These are phyloP conservation scores for Chlorops oryzae DNA, from an alignment of 1,140 invertebrate genomes.

Conservation along the genomic window DNA sequence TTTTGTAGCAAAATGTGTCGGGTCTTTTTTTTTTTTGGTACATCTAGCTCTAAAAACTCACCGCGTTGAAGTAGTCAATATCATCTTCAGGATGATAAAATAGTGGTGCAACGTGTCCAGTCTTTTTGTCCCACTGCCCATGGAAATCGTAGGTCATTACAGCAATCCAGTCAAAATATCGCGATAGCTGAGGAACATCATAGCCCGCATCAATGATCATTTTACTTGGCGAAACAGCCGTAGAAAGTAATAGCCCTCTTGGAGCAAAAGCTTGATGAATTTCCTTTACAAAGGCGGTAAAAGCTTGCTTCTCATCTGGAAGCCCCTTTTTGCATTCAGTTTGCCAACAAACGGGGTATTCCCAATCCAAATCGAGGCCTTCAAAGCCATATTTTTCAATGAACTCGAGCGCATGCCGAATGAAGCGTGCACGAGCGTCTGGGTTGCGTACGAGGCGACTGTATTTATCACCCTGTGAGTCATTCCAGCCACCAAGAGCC, in stretches of 20 bases:
- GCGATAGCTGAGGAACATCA: constrained; percentile 65
- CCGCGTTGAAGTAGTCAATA: constrained; percentile 62
- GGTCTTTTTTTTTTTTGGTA: no score
- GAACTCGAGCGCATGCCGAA: constrained; percentile 67
- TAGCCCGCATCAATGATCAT: constrained; percentile 81
- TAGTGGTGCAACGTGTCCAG: constrained; percentile 79
- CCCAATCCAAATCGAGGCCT: constrained; percentile 84
- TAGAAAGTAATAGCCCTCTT: constrained; percentile 66
- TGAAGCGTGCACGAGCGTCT: constrained; percentile 62
- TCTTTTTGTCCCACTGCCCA: constrained; percentile 85
- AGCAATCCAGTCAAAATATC: constrained; percentile 77
- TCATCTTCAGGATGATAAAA: constrained; percentile 74
- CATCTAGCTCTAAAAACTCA: constrained; percentile 47
- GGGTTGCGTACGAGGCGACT: constrained; percentile 73
- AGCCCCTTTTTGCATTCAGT: constrained; percentile 80
- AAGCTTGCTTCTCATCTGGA: constrained; percentile 72
- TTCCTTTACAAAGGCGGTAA: constrained; percentile 66
- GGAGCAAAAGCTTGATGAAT: constrained; percentile 67
- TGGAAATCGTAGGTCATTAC: constrained; percentile 89
- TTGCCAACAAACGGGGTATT: constrained; percentile 65
- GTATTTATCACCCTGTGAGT: constrained; percentile 80
- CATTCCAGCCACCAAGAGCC: constrained; percentile 85
- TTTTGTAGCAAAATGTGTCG: no score
- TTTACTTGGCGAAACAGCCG: constrained; percentile 83
- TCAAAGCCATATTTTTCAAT: constrained; percentile 79